phyloP scores from a whole-genome alignment of 2,888 invertebrate species.

The Biston betularia region DNA sequence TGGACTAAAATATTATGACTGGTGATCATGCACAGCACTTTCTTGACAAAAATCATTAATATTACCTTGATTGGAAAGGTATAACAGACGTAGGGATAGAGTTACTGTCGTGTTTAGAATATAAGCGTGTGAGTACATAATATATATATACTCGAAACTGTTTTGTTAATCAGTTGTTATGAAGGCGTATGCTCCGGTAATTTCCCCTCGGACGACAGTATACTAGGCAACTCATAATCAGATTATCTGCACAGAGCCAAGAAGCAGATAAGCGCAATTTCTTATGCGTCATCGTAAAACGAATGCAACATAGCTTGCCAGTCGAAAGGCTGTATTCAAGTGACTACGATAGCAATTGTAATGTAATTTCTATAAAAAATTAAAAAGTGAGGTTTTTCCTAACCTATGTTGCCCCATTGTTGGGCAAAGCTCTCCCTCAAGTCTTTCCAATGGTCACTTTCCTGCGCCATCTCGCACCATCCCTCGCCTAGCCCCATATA shows the following conservation, averaged over 20 bases:
- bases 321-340: conserved; percentile 10
- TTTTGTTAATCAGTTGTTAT: too few species aligned
- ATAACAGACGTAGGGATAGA: background rate
- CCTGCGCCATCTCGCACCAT: conserved; percentile 39
- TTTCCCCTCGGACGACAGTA: conserved; percentile 1
- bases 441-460: conserved; percentile 38
- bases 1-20: too few species aligned
- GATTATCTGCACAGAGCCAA: conserved; percentile 16
- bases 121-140: background rate
- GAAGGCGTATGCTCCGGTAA: background rate
- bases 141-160: background rate
- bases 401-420: conserved; percentile 39
- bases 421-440: conserved; percentile 40
- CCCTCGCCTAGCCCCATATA: conserved; percentile 39
- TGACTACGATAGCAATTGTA: conserved; percentile 23
- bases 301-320: conserved; percentile 16
- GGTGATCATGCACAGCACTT: too few species aligned
- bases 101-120: background rate
- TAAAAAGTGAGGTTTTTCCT: conserved; percentile 29
- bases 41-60: too few species aligned
- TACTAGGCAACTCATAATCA: conserved; percentile 34
- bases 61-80: too few species aligned
- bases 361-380: conserved; percentile 22
- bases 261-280: conserved; percentile 30
- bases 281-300: conserved; percentile 6